Percentiles rank a stretch among this genome's conserved stretches.
These are phyloP conservation scores for Ericerus pela DNA, from an alignment of 1,140 invertebrate genomes.

Conservation along the genomic window DNA sequence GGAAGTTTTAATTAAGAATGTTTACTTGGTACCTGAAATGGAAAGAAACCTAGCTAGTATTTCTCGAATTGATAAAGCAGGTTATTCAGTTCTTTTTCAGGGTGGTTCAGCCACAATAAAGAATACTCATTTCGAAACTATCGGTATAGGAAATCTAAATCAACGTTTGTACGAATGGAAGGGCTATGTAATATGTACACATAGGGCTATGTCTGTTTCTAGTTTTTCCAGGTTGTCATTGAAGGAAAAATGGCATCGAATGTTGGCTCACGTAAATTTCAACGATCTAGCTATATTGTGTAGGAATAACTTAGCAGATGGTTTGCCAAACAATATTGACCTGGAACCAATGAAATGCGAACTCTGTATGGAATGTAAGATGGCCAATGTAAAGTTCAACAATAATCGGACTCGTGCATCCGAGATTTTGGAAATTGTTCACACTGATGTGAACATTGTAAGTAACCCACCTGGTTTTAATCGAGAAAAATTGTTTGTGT, in stretches of 20 bases:
- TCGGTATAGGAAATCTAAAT: too few relatives aligned
- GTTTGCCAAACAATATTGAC: not conserved
- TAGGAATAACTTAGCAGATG: not conserved
- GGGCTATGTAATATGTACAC: not conserved
- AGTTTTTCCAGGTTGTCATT: not conserved
- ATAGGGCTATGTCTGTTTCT: not conserved
- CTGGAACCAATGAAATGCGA: slow-evolving; percentile 18
- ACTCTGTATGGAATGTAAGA: slow-evolving; percentile 19
- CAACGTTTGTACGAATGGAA: too few relatives aligned
- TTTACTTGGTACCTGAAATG: slow-evolving; percentile 15
- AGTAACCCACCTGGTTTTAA: slow-evolving; percentile 14
- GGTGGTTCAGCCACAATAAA: slow-evolving; percentile 2
- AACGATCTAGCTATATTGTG: slow-evolving; percentile 20
- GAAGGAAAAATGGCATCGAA: slow-evolving; percentile 14
- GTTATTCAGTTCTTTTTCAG: slow-evolving; percentile 17
- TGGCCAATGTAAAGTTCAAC: slow-evolving; percentile 18
- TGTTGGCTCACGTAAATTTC: slow-evolving; percentile 22
- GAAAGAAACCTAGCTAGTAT: slow-evolving; percentile 19
- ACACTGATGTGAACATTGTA: slow-evolving; percentile 22
- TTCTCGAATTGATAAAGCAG: too few relatives aligned
- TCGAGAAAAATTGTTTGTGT: slow-evolving; percentile 23
- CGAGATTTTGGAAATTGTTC: slow-evolving; percentile 22
- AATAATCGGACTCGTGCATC: slow-evolving; percentile 12
- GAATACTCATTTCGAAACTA: not conserved
- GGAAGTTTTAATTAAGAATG: slow-evolving; percentile 19